Evolutionary conservation across 2,888 invertebrate species (phyloP).

Genomic region (Encarsia formosa): DNA sequence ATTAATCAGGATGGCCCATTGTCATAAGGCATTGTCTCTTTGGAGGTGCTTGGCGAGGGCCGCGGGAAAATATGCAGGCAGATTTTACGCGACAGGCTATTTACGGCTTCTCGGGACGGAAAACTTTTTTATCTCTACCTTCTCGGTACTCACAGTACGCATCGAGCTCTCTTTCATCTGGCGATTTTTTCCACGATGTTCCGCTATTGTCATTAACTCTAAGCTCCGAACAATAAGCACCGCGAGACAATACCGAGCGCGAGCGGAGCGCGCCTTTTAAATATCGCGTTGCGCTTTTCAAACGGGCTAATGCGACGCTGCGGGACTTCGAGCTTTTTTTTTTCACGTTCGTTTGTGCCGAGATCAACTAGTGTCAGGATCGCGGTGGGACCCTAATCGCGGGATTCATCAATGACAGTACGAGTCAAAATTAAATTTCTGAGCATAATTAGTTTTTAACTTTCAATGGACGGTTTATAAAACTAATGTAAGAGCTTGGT

Average conservation of each 20-base stretch:
- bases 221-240: slow-evolving; percentile 12
- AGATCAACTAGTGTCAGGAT: no score
- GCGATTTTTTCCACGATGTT: slow-evolving; percentile 11
- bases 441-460: no score
- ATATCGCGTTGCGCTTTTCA: no score
- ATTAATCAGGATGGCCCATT: slow-evolving; percentile 21
- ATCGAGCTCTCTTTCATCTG: not conserved
- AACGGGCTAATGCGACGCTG: no score
- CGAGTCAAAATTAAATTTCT: no score
- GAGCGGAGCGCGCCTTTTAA: slow-evolving; percentile 22
- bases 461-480: no score
- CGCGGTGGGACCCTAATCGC: no score
- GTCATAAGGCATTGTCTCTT: no score
- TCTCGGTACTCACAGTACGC: not conserved
- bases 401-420: no score
- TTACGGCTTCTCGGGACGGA: slow-evolving; percentile 24
- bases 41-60: not conserved
- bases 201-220: slow-evolving; percentile 21
- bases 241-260: slow-evolving; percentile 21
- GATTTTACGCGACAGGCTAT: slow-evolving; percentile 15
- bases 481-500: no score
- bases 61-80: slow-evolving; percentile 12
- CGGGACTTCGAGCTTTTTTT: no score
- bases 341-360: no score
- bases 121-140: not conserved